Evolutionary conservation across 2,797 vertebrate species (phyloP).

Genomic region (Platyrinchus mystaceus): DNA sequence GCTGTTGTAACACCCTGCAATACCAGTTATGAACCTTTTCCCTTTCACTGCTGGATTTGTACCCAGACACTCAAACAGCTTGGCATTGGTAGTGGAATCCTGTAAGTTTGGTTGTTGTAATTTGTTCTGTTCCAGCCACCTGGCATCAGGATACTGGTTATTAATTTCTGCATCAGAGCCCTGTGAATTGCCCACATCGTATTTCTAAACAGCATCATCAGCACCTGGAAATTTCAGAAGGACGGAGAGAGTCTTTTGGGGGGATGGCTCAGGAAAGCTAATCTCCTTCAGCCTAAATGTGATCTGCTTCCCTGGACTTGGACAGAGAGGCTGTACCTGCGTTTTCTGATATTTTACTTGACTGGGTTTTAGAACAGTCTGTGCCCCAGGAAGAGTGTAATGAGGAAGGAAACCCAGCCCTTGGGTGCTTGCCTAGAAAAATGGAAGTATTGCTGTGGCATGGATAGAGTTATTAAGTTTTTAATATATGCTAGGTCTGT

Average conservation of each 20-base stretch:
- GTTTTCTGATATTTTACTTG: neutral
- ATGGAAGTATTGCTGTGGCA: neutral
- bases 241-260: neutral
- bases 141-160: neutral
- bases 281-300: neutral
- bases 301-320: neutral
- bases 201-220: neutral
- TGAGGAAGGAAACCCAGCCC: conserved; percentile 57
- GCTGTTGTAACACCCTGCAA: neutral
- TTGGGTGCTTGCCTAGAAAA: conserved; percentile 62
- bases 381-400: conserved; percentile 30
- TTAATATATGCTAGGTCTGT: neutral
- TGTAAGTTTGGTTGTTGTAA: neutral
- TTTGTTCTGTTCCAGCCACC: neutral
- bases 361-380: conserved; percentile 9
- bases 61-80: neutral
- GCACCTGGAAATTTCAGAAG: neutral
- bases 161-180: neutral
- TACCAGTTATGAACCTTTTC: neutral
- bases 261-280: neutral
- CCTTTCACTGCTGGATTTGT: neutral
- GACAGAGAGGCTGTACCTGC: neutral
- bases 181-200: neutral
- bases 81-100: neutral
- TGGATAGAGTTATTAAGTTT: neutral